Conservation (phyloP, 2,113 vertebrate species). For the Chaetodon auriga region DNA sequence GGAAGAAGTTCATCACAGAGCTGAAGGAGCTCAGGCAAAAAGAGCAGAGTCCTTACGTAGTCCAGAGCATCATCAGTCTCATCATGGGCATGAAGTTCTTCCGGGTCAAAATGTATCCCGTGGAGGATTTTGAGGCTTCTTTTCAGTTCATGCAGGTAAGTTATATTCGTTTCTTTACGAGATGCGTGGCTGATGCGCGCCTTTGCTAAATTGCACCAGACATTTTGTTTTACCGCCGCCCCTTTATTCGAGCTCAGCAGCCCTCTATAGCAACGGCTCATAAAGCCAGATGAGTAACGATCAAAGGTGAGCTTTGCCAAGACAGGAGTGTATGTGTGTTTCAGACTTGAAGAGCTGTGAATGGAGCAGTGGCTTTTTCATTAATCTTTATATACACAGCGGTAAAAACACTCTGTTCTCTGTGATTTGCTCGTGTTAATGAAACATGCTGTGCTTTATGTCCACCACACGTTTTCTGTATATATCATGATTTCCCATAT, state of each 20-base stretch:
- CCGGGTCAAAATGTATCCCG: slow-evolving; percentile 98
- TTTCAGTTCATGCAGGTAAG: slow-evolving; percentile 99
- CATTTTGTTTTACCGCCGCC: slow-evolving; percentile 11
- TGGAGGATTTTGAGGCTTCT: slow-evolving; percentile 98
- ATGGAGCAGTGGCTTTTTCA: slow-evolving; percentile 55
- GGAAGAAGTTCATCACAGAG: slow-evolving; percentile 99
- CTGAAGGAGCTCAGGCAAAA: slow-evolving; percentile 96
- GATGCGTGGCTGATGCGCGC: background rate
- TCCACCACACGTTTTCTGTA: background rate
- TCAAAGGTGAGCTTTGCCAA: slow-evolving; percentile 59
- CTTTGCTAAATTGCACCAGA: slow-evolving; percentile 40
- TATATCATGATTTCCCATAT: background rate
- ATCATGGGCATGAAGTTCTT: slow-evolving; percentile 99
- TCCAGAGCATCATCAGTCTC: slow-evolving; percentile 97
- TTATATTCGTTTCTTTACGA: background rate
- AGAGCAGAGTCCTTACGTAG: slow-evolving; percentile 95
- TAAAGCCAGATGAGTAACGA: slow-evolving; percentile 68
- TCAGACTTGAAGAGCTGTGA: slow-evolving; percentile 46
- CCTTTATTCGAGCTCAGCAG: slow-evolving; percentile 64
- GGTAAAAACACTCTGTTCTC: slow-evolving; percentile 33
- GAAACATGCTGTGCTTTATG: slow-evolving; percentile 50
- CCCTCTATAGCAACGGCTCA: slow-evolving; percentile 44
- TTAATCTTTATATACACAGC: slow-evolving; percentile 51
- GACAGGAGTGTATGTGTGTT: slow-evolving; percentile 28
- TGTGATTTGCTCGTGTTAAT: slow-evolving; percentile 43